phyloP scores from a whole-genome alignment of 1,140 invertebrate species.

The Dysdera silvatica region DNA sequence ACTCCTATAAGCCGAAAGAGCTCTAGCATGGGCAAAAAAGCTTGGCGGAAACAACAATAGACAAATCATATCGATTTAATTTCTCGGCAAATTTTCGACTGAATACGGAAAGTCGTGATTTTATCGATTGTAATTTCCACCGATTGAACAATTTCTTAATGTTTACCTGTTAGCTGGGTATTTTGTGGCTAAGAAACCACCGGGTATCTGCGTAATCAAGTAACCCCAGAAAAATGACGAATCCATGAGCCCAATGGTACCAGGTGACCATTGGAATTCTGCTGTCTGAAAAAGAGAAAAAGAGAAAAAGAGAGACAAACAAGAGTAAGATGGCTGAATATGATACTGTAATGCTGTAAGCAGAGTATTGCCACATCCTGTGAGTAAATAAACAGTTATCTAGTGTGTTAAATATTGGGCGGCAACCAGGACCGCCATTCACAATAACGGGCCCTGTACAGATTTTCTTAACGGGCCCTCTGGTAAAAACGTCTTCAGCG shows the following conservation, averaged over 20 bases:
- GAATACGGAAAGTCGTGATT: neutral
- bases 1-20: too few relatives aligned
- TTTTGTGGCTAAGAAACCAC: constrained; percentile 92
- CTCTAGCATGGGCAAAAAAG: too few relatives aligned
- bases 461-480: neutral
- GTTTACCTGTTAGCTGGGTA: constrained; percentile 84
- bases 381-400: neutral
- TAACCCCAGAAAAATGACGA: constrained; percentile 99
- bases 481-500: too few relatives aligned
- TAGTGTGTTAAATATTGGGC: neutral
- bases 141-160: neutral
- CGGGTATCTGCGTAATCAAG: constrained; percentile 94
- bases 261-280: constrained; percentile 72
- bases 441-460: neutral
- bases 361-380: too few relatives aligned
- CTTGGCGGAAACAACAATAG: too few relatives aligned
- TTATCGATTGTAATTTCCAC: neutral
- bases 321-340: neutral
- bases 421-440: too few relatives aligned
- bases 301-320: too few relatives aligned
- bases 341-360: too few relatives aligned
- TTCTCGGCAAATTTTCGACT: neutral
- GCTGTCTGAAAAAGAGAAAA: constrained; percentile 35
- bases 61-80: neutral
- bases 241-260: constrained; percentile 78